Evolutionary conservation across 1,140 invertebrate species (phyloP).

Genomic region (Ectropis grisescens): DNA sequence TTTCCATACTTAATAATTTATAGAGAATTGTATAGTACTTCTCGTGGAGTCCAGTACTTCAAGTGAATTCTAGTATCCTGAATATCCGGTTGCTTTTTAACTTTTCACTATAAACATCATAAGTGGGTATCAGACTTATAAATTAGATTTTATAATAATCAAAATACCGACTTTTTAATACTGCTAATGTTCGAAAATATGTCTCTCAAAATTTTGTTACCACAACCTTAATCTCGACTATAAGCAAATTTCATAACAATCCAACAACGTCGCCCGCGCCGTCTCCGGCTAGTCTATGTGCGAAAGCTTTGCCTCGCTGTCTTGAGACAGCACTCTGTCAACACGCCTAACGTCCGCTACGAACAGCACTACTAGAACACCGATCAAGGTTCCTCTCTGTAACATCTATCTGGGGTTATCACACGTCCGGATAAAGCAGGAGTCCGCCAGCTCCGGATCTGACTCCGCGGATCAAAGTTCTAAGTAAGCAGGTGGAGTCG

Average conservation of each 20-base stretch:
- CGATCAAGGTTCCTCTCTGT: constrained; percentile 6
- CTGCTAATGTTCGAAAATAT: constrained; percentile 58
- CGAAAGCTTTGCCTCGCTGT: constrained; percentile 30
- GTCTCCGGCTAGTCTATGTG: constrained; percentile 21
- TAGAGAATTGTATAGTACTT: too few species aligned
- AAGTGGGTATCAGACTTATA: constrained; percentile 35
- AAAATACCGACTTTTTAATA: constrained; percentile 52
- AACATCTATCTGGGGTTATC: too few species aligned
- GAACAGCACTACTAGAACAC: constrained; percentile 18
- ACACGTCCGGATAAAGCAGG: constrained; percentile 33
- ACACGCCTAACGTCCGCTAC: too few species aligned
- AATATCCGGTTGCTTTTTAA: constrained; percentile 3
- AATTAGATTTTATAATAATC: constrained; percentile 36
- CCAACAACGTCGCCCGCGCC: constrained; percentile 31
- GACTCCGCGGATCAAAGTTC: constrained; percentile 64
- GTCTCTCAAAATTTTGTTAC: constrained; percentile 58
- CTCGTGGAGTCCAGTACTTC: too few species aligned
- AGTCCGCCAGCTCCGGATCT: constrained; percentile 53
- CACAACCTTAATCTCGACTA: constrained; percentile 60
- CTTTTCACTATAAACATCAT: constrained; percentile 10
- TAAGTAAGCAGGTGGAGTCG: constrained; percentile 53
- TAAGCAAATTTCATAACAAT: constrained; percentile 52
- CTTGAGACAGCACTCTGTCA: too few species aligned
- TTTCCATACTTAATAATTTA: constrained; percentile 24
- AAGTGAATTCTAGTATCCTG: neutral